These are phyloP conservation scores for Nycticorax nycticorax DNA, from an alignment of 2,113 vertebrate species.

Conservation along the genomic window DNA sequence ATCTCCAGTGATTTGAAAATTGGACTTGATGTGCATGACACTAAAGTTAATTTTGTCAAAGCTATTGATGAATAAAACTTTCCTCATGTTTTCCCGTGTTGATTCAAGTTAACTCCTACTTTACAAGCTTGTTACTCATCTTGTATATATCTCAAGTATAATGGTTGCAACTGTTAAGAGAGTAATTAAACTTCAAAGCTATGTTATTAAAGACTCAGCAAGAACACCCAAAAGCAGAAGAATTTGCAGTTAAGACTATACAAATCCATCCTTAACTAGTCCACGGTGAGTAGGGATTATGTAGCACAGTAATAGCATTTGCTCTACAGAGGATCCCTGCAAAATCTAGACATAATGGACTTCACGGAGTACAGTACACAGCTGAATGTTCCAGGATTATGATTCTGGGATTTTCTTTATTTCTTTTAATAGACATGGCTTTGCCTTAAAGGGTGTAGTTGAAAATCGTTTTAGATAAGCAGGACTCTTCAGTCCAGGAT, in stretches of 20 bases:
- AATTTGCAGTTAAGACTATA: constrained; percentile 22
- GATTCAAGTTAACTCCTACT: constrained; percentile 18
- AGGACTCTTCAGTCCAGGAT: constrained; percentile 22
- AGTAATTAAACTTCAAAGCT: constrained; percentile 53
- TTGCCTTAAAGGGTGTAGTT: constrained; percentile 54
- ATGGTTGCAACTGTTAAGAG: background rate
- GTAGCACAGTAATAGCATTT: background rate
- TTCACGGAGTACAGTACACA: background rate
- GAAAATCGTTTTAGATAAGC: constrained; percentile 48
- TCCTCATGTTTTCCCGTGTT: background rate
- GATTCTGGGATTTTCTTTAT: constrained; percentile 30
- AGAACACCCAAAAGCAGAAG: constrained; percentile 21
- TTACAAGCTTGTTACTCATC: background rate
- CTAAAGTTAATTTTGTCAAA: constrained; percentile 47
- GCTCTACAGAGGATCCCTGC: background rate
- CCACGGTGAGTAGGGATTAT: constrained; percentile 9
- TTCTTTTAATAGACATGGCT: constrained; percentile 56
- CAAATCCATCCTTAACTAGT: constrained; percentile 31
- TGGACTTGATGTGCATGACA: constrained; percentile 20
- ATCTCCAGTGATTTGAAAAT: constrained; percentile 43
- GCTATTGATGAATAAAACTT: constrained; percentile 44
- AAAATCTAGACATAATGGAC: background rate
- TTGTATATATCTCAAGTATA: background rate
- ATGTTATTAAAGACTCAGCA: background rate
- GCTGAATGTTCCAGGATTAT: background rate